Base-by-base conservation (phyloP, 2,888 invertebrate genomes). In the Hemistola chrysoprasaria region DNA sequence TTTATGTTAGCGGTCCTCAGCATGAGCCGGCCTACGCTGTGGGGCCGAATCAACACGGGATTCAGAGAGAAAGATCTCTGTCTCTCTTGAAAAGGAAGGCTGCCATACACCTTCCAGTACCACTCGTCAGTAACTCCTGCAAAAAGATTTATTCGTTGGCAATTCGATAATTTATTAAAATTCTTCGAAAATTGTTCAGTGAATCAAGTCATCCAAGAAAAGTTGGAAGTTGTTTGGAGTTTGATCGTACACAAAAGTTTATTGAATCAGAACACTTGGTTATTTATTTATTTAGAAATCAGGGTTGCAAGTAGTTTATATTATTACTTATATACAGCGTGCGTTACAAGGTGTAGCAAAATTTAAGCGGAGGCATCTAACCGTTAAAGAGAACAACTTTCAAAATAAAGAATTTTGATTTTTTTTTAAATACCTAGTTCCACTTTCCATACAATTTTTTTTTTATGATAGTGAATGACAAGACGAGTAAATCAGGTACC, bases 1-100 rank as follows among this genome's bases (percentile, higher is more conserved):
- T 91, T 82, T 0, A 96, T 95, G 81, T 95, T 92, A 0, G 87
- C 78, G 36, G 93, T 93, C 41, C 91, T 91, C 32, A 98, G 80
- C 8, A 85, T 90, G 29, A 96, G 88, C 28, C 94, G 87, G 0
- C 96, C 96, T 8, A 92, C 88, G 57, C 95, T 95, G 40, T 92
- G 92, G 0, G 96, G 95, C 9, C 93, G 90, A 65, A 96, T 80
- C 11, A 95, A 77, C 10, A 95, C 91, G 0, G 95, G 94, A 39
- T 94, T 93, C 39, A 96, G 87, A 2, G 92, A 90, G 68, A 95
- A 94, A 0, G 92, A 90, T 11, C 92, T 90, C 30, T 75, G 80
- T 29, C 78, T 67, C n/a, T 60, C 71, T 21, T 59, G 48, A 3
- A 59, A 41, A 0, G 87, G 69, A 6, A 92, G 78, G 0, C 86